These are phyloP conservation scores for Sinonovacula constricta DNA, from an alignment of 1,140 invertebrate genomes.

Conservation along the genomic window DNA sequence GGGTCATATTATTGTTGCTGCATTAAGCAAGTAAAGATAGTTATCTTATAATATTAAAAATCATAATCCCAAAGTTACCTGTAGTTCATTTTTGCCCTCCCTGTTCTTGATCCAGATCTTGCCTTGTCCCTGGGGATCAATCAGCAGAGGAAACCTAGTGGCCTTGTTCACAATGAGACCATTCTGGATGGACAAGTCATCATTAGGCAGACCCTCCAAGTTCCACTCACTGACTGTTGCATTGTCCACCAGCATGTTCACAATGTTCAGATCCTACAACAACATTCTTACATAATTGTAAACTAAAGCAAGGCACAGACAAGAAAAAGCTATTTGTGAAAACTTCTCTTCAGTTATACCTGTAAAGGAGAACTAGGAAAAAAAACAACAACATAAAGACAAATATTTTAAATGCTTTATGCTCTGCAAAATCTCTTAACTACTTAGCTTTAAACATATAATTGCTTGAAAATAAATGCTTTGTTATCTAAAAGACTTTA, in stretches of 20 bases:
- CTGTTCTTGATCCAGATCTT: slow-evolving; percentile 99
- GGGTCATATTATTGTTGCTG: too few species aligned
- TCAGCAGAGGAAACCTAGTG: slow-evolving; percentile 91
- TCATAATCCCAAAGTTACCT: slow-evolving; percentile 78
- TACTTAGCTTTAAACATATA: too few species aligned
- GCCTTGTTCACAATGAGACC: slow-evolving; percentile 97
- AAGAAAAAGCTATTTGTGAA: background rate
- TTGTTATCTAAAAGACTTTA: too few species aligned
- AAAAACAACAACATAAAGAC: too few species aligned
- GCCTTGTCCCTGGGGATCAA: slow-evolving; percentile 98
- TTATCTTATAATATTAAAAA: background rate
- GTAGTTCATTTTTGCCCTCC: slow-evolving; percentile 93
- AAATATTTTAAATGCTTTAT: too few species aligned
- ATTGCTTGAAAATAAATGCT: too few species aligned
- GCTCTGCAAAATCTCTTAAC: too few species aligned
- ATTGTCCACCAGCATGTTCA: slow-evolving; percentile 93
- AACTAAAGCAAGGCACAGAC: background rate
- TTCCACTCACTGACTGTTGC: slow-evolving; percentile 95
- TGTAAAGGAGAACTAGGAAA: too few species aligned
- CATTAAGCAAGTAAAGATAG: background rate
- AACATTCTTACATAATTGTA: background rate
- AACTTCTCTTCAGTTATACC: background rate
- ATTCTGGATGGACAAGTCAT: slow-evolving; percentile 97
- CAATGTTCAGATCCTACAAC: slow-evolving; percentile 88
- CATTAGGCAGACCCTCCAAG: slow-evolving; percentile 95